Base-by-base conservation (phyloP, 2,888 invertebrate species). In the Carpatolechia fugitivella region DNA sequence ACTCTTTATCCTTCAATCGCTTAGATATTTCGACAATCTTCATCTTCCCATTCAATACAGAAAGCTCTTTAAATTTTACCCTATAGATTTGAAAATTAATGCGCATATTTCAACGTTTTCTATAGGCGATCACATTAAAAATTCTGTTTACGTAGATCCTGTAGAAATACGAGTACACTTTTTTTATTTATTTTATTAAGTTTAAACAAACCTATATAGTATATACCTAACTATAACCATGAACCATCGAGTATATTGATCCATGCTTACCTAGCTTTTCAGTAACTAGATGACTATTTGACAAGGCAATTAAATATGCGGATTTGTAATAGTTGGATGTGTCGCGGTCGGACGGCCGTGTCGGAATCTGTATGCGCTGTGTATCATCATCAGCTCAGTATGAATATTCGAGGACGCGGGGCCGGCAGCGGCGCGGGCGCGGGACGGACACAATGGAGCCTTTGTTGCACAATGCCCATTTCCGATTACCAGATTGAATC, bases 401-500 rank as follows among this genome's bases (percentile, higher is more conserved):
- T 76, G 76, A 77, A 80, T 81, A 81, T 80, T 78, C 73, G 80
- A 72, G 76, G 67, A 61, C 63, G 66, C 61, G 65, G 52, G 61
- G 62, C 60, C 61, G 56, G 67, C 66, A 59, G 66, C 58, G 59
- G 60, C 54, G 59, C 52, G 62, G 60, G 54, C 63, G 50, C 64
- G 57, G 60, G 53, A n/a, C 62, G 65, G 62, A 71, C 71, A 83
- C 89, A 88, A 89, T 87, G 71, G 84, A 72, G 74, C 82, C 85
- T 84, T 88, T 88, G 85, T 86, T 83, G 85, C 81, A 83, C 87
- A 86, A 86, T 86, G 78, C 77, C 87, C 84, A 89, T 89, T 89
- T 89, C 90, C 88, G 89, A 88, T 89, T 88, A 89, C 86, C 83
- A 87, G 88, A 87, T 87, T 88, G 84, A 84, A 88, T 82, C 79